These are phyloP conservation scores for Asarcornis scutulata DNA, from an alignment of 2,113 vertebrate species.

Conservation along the genomic window DNA sequence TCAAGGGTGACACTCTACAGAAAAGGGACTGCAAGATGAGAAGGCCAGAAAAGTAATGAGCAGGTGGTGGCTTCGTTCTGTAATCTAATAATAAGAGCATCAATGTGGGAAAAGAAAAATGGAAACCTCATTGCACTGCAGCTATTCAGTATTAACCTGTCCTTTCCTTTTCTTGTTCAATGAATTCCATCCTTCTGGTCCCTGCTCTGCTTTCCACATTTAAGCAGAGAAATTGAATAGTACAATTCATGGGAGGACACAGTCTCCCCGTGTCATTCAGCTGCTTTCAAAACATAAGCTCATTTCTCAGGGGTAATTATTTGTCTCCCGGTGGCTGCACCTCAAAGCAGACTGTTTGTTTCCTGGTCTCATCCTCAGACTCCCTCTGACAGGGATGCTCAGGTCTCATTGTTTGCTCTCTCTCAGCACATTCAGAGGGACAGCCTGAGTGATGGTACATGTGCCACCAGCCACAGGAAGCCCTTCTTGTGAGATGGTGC, in stretches of 20 bases:
- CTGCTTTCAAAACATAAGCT: neutral
- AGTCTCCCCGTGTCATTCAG: neutral
- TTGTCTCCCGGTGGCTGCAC: neutral
- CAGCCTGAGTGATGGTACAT: neutral
- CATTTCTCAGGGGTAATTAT: neutral
- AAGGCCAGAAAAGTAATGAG: neutral
- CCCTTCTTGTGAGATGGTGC: neutral
- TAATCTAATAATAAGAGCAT: neutral
- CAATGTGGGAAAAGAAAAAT: neutral
- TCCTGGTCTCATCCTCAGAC: neutral
- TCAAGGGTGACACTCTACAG: neutral
- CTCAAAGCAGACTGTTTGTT: neutral
- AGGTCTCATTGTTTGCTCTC: neutral
- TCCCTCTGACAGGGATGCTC: neutral
- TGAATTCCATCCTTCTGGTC: neutral
- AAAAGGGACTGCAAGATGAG: neutral
- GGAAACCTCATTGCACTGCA: neutral
- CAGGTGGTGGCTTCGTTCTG: neutral
- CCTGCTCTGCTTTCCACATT: neutral
- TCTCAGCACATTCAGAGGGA: neutral
- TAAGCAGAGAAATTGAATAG: neutral
- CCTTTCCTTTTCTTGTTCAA: neutral
- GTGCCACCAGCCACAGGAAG: conserved; percentile 31
- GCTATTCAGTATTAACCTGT: neutral
- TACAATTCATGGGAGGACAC: neutral